phyloP scores from a whole-genome alignment of 1,140 invertebrate species.

The Pemphigus obesinymphae region DNA sequence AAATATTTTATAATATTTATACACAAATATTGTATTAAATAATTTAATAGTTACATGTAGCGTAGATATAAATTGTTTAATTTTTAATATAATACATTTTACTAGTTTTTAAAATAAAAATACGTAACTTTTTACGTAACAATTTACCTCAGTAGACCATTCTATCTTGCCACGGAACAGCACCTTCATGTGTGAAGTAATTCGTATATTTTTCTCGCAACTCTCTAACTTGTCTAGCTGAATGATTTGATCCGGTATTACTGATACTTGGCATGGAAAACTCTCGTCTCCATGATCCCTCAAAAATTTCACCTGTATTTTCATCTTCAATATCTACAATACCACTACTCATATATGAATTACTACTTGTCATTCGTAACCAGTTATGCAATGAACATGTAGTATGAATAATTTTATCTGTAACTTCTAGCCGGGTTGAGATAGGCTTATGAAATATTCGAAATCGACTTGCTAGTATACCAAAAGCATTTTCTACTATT shows the following conservation, averaged over 20 bases:
- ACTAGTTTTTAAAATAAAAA: too few species aligned
- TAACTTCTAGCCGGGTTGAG: slow-evolving; percentile 47
- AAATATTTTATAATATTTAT: too few species aligned
- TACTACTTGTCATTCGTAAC: slow-evolving; percentile 19
- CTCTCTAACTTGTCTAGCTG: too few species aligned
- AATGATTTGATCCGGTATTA: too few species aligned
- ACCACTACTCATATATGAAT: background rate
- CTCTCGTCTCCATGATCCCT: background rate
- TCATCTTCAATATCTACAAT: slow-evolving; percentile 18
- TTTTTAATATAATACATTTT: too few species aligned
- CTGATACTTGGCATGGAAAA: background rate
- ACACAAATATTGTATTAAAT: too few species aligned
- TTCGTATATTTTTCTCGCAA: too few species aligned
- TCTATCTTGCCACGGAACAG: too few species aligned
- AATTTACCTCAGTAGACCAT: too few species aligned
- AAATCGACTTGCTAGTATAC: slow-evolving; percentile 48
- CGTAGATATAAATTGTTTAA: background rate
- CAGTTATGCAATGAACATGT: slow-evolving; percentile 47
- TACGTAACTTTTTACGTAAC: too few species aligned
- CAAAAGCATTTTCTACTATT: slow-evolving; percentile 52
- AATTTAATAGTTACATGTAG: too few species aligned
- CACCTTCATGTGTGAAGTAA: too few species aligned
- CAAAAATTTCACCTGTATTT: slow-evolving; percentile 36
- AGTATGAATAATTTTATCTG: slow-evolving; percentile 48
- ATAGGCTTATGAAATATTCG: slow-evolving; percentile 50